These are phyloP conservation scores for Sciurus carolinensis DNA, from an alignment of 2,797 vertebrate species.

Conservation along the genomic window DNA sequence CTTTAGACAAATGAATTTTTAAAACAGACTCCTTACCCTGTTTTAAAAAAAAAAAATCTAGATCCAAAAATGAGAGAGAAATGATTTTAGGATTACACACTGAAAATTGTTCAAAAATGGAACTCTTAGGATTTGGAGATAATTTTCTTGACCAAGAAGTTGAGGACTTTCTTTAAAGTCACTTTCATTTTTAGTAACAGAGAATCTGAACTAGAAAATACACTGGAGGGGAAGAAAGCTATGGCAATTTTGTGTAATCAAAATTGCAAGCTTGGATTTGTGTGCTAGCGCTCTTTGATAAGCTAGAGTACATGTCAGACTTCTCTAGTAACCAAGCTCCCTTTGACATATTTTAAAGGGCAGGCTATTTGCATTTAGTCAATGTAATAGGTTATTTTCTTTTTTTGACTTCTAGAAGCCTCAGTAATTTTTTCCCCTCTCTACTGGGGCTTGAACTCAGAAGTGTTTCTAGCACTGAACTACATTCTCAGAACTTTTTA, in stretches of 20 bases:
- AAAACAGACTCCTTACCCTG: neutral
- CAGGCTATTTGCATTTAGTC: constrained; percentile 60
- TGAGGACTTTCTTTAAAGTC: neutral
- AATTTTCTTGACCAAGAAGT: neutral
- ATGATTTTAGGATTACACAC: constrained; percentile 36
- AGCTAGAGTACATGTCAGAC: constrained; percentile 20
- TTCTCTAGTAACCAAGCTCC: neutral
- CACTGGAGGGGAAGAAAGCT: neutral
- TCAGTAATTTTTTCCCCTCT: neutral
- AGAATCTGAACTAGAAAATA: constrained; percentile 37
- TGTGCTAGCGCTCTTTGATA: constrained; percentile 41
- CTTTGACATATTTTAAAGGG: constrained; percentile 68
- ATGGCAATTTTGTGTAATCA: neutral
- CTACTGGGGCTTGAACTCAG: neutral
- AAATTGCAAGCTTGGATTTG: neutral
- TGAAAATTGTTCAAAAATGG: constrained; percentile 55
- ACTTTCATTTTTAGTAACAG: neutral
- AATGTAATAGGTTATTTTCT: constrained; percentile 41
- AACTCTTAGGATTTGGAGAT: constrained; percentile 13
- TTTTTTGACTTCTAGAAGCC: constrained; percentile 50
- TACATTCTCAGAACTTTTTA: neutral
- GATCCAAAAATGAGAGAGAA: neutral
- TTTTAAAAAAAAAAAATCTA: neutral
- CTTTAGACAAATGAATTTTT: neutral
- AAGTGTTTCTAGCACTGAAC: neutral